Evolutionary conservation across 2,113 vertebrate genomes (phyloP).

Genomic region (Zosterops pallidus): DNA sequence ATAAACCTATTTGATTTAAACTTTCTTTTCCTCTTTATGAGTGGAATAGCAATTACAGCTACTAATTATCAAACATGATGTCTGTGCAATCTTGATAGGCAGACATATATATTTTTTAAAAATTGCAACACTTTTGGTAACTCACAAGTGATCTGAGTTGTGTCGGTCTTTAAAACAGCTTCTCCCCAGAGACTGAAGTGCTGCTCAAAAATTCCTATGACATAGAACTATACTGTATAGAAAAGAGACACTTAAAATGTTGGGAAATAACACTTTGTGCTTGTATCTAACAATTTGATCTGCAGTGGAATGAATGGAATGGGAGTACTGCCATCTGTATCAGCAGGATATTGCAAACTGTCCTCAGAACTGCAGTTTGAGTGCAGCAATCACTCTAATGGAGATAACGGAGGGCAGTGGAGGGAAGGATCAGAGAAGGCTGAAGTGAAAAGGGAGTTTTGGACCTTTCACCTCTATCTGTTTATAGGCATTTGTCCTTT

Average conservation of each 20-base stretch:
- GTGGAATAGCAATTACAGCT: background rate
- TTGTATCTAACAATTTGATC: background rate
- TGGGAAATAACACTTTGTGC: background rate
- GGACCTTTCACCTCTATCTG: background rate
- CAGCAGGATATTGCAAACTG: background rate
- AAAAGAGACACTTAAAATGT: background rate
- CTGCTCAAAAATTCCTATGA: background rate
- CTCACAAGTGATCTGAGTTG: background rate
- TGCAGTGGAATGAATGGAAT: background rate
- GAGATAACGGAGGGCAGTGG: background rate
- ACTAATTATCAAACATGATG: background rate
- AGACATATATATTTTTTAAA: background rate
- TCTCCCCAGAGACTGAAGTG: rapidly evolving
- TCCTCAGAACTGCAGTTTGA: background rate
- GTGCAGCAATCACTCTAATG: background rate
- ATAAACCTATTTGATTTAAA: background rate
- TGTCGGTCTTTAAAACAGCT: background rate
- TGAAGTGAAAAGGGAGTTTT: background rate
- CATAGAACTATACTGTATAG: background rate
- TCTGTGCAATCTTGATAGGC: background rate
- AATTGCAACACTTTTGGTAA: background rate
- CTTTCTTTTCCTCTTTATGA: background rate
- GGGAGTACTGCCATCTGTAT: background rate
- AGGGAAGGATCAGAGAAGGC: background rate
- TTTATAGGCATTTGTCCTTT: background rate